Evolutionary conservation across 2,888 invertebrate genomes (phyloP), one percentile per base, ranked within the genome.

Genomic region (Parnassius smintheus): DNA sequence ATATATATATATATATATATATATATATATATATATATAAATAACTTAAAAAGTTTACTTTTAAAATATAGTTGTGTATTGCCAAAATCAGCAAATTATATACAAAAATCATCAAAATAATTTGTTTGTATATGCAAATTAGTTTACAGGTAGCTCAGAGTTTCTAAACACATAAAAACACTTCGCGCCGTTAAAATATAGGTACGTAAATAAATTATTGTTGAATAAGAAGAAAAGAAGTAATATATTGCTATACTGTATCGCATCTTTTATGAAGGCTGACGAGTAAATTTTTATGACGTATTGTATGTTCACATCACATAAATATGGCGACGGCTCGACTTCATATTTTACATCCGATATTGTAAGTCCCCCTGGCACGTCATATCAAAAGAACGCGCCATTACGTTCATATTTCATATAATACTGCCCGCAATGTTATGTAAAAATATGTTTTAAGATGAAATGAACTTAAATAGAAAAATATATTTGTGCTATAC

Each of bases 331-430:
- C 52, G 51, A 52, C 44, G 10, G 44, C 61, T 56, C 56, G 66
- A 71, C 67, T 67, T 66, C 68, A 70, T 67, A 61, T 68, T 67
- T 66, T 69, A 66, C 64, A 59, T 66, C 57, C 65, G 62, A 68
- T 66, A 68, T 58, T 51, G 58, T 50, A 9, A 52, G 59, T 45
- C 59, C 59, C 58, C 25, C 25, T 13, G n/a, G 51, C 50, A 52
- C 51, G 11, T 51, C 52, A 52, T 52, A 59, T 59, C 58, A 50
- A 42, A 42, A 44, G 42, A 42, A 58, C 57, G 62, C 64, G 65
- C 68, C 68, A 68, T 69, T 71, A 68, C 69, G 68, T 71, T 68
- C 72, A 69, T 73, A 69, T 71, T 71, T 73, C 70, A 71, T 71
- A 66, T 66, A 56, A 56, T 65, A 64, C 57, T 63, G 60, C 50